phyloP scores from a whole-genome alignment of 2,113 vertebrate genomes.

The Festucalex cinctus region DNA sequence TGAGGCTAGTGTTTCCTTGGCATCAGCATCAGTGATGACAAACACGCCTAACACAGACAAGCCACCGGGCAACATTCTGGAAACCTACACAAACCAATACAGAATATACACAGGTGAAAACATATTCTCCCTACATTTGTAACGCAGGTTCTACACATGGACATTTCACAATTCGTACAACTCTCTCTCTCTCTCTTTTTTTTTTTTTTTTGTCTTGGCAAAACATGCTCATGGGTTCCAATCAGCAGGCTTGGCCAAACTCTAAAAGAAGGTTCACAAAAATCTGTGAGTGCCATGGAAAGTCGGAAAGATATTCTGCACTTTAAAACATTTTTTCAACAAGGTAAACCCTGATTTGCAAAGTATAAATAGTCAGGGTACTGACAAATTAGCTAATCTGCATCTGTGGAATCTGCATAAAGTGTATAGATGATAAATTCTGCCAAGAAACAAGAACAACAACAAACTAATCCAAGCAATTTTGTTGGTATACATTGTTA shows the following conservation, averaged over 20 bases:
- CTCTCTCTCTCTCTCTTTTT: background rate
- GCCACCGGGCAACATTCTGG: conserved; percentile 91
- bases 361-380: background rate
- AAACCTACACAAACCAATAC: conserved; percentile 71
- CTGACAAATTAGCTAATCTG: too few relatives aligned
- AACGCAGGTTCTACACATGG: background rate
- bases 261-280: conserved; percentile 61
- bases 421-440: too few relatives aligned
- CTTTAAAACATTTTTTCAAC: background rate
- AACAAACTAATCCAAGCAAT: too few relatives aligned
- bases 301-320: background rate
- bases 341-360: background rate
- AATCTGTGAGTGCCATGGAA: background rate
- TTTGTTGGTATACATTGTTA: too few relatives aligned
- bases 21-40: conserved; percentile 77
- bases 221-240: too few relatives aligned
- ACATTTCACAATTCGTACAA: background rate
- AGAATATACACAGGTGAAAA: background rate
- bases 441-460: too few relatives aligned
- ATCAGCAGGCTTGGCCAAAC: conserved; percentile 87
- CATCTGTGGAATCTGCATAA: too few relatives aligned
- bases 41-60: conserved; percentile 85
- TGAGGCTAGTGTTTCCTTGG: conserved; percentile 77
- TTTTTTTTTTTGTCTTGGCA: background rate
- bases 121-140: background rate